A percentile compares a stretch with the other conserved stretches of the same genome.
Conservation (phyloP, 1,140 invertebrate species). For the Subanguina moxae region DNA sequence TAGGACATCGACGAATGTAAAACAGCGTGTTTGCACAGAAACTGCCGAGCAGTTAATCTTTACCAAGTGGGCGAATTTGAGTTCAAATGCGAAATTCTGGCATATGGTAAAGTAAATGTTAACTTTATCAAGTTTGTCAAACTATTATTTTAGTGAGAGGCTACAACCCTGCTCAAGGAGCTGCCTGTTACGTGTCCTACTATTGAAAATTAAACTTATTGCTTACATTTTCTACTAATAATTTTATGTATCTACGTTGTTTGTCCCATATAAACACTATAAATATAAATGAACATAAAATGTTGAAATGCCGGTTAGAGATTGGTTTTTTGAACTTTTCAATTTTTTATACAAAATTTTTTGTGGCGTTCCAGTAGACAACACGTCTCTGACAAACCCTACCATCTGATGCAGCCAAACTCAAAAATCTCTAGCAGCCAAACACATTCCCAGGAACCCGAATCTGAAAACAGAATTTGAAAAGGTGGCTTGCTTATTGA, state of each 20-base stretch:
- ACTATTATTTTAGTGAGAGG: slow-evolving; percentile 19
- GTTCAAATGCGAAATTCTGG: slow-evolving; percentile 48
- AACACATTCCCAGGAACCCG: no score
- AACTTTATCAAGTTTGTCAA: background rate
- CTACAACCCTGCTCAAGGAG: slow-evolving; percentile 42
- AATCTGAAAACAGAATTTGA: no score
- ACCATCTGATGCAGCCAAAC: no score
- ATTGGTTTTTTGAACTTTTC: no score
- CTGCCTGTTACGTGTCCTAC: slow-evolving; percentile 46
- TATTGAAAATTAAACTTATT: slow-evolving; percentile 8
- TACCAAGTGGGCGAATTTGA: slow-evolving; percentile 48
- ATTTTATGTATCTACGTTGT: background rate
- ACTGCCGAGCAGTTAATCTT: slow-evolving; percentile 43
- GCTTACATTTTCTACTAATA: background rate
- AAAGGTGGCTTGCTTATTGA: no score
- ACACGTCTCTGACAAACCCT: no score
- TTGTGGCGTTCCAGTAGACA: no score
- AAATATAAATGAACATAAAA: no score
- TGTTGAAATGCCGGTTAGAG: no score
- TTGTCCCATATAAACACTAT: no score
- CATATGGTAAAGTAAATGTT: slow-evolving; percentile 19
- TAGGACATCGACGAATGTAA: slow-evolving; percentile 49
- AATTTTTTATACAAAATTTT: no score
- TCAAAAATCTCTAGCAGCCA: no score
- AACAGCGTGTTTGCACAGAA: slow-evolving; percentile 42